A percentile compares a stretch with the other conserved stretches of the same genome.
These are phyloP conservation scores for Elanoides forficatus DNA, from an alignment of 2,113 vertebrate species.

Conservation along the genomic window DNA sequence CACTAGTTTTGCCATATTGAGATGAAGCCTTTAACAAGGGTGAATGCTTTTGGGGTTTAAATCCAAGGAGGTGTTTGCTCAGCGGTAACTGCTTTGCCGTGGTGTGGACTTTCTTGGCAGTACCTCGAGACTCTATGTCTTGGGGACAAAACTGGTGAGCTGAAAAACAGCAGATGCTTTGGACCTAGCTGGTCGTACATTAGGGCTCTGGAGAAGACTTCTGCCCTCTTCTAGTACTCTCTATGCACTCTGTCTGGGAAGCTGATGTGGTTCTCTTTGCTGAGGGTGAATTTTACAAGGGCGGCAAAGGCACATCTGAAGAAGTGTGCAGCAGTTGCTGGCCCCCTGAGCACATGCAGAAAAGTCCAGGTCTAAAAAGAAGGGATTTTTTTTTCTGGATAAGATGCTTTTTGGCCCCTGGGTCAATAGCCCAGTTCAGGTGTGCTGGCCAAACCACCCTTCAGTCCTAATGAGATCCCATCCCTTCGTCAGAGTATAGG, in stretches of 20 bases:
- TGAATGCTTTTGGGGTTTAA: neutral
- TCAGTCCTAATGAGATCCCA: neutral
- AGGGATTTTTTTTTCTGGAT: neutral
- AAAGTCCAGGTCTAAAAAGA: neutral
- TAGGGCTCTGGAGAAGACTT: neutral
- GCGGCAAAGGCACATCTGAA: neutral
- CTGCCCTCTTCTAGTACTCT: neutral
- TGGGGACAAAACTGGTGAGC: neutral
- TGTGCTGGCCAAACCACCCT: neutral
- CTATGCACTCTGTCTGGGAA: rapidly evolving
- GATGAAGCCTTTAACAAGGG: neutral
- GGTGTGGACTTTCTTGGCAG: neutral
- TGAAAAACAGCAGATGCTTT: neutral
- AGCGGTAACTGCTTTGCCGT: neutral
- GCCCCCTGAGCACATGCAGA: neutral
- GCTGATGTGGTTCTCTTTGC: neutral
- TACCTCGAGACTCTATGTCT: neutral
- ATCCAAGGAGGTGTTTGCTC: neutral
- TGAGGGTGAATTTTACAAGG: neutral
- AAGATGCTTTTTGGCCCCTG: neutral
- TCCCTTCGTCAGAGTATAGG: neutral
- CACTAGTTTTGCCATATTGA: neutral
- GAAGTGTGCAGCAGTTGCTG: neutral
- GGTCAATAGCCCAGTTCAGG: neutral
- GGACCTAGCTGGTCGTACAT: neutral